Evolutionary conservation across 2,113 vertebrate genomes (phyloP), one percentile per base, ranked within the genome.

Genomic region (Stegostoma tigrinum): DNA sequence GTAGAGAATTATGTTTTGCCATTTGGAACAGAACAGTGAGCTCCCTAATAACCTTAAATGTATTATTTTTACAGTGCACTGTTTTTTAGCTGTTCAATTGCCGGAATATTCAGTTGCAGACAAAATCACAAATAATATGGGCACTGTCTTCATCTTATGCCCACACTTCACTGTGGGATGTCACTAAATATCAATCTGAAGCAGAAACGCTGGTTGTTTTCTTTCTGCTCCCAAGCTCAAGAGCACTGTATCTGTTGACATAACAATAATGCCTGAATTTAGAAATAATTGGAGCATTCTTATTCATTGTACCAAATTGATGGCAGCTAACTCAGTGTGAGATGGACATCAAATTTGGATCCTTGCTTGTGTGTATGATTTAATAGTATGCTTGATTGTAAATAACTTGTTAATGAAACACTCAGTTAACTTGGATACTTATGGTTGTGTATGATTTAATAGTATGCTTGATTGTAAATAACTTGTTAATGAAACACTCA

Each of bases 361-460:
- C 89, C 17, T 66, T 93, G 61, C 89, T 45, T 6, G 19, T 93
- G n/a, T 67, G 61, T 66, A 38, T 64, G n/a, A 93, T n/a, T 93
- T 67, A 93, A 93, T 2, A 93, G 89, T 66, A 38, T 10, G 89
- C 89, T 67, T 67, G 89, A 19, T 93, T 61, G 61, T 34, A 93
- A 93, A 42, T 93, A 66, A 66, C 89, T 93, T 93, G 89, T 66
- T 93, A 93, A 93, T 93, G 55, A 93, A 67, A 93, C 61, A 93
- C 61, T 93, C 38, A n/a, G 89, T 66, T 93, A 93, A 66, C 64
- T 66, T 93, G 15, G 89, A 93, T 93, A 93, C 67, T 93, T 93
- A 38, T 66, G 89, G 55, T n/a, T 93, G n/a, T 67, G 61, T 66
- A 38, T 64, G n/a, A 93, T n/a, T 93, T 67, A 93, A 93, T 2